Percentiles rank a stretch among this genome's conserved stretches.
Evolutionary conservation across 2,113 vertebrate species (phyloP).

Genomic region (Noturus placidus): DNA sequence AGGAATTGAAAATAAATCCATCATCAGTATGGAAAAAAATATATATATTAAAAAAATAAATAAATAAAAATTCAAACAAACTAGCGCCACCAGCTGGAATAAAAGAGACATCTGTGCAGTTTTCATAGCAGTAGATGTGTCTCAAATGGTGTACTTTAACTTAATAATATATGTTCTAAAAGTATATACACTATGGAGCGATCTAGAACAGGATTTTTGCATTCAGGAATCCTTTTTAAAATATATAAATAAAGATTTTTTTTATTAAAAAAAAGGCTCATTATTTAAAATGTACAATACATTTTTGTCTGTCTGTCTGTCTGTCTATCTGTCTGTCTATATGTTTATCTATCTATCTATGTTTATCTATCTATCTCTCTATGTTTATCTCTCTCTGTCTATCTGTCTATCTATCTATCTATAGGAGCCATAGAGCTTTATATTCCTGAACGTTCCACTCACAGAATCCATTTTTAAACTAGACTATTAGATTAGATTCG

Average conservation of each 20-base stretch:
- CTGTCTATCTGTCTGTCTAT: too few species aligned
- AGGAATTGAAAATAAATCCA: not conserved
- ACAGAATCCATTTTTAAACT: not conserved
- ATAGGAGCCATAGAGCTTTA: not conserved
- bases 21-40: not conserved
- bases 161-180: not conserved
- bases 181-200: not conserved
- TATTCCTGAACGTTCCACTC: not conserved
- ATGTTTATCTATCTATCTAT: too few species aligned
- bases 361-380: too few species aligned
- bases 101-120: not conserved
- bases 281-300: not conserved
- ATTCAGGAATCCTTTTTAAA: not conserved
- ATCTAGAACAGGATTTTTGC: not conserved
- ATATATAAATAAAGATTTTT: not conserved
- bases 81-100: not conserved
- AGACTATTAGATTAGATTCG: not conserved
- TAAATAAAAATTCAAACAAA: not conserved
- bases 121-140: not conserved
- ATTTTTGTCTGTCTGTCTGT: not conserved
- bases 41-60: not conserved
- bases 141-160: not conserved
- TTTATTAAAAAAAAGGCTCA: too few species aligned
- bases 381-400: too few species aligned
- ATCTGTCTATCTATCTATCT: not conserved